Evolutionary conservation across 2,113 vertebrate species (phyloP).

Genomic region (Aythya baeri): DNA sequence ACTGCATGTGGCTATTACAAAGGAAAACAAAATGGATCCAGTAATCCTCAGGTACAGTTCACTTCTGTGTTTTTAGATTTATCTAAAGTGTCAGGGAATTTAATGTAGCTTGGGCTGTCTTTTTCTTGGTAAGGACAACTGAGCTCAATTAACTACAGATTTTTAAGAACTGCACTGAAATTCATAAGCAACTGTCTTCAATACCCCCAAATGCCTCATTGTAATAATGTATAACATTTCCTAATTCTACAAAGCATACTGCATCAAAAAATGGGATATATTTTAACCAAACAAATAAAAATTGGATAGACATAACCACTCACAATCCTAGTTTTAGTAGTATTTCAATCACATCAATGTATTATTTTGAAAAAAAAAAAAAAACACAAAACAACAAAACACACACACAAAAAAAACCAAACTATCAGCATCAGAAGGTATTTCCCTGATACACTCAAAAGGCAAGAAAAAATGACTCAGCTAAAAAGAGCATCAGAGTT

Average conservation of each 20-base stretch:
- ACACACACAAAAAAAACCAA: too few relatives aligned
- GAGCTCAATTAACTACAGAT: background rate
- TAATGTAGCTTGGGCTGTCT: background rate
- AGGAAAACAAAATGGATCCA: background rate
- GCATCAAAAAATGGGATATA: background rate
- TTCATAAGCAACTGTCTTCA: background rate
- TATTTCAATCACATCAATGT: background rate
- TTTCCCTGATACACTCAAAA: background rate
- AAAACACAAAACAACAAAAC: too few relatives aligned
- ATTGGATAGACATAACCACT: background rate
- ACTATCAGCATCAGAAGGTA: background rate
- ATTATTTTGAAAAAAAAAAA: background rate
- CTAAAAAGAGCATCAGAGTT: background rate
- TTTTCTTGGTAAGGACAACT: background rate
- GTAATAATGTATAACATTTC: background rate
- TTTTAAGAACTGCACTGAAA: background rate
- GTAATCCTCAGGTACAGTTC: accelerated
- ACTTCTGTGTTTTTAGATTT: background rate
- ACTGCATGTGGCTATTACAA: background rate
- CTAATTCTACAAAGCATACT: background rate
- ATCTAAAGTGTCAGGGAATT: background rate
- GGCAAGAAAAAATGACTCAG: background rate
- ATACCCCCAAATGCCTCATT: background rate
- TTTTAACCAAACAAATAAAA: background rate
- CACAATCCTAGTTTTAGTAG: background rate